Evolutionary conservation across 2,797 vertebrate genomes (phyloP), one percentile per base, ranked within the genome.

Genomic region (Artibeus jamaicensis): DNA sequence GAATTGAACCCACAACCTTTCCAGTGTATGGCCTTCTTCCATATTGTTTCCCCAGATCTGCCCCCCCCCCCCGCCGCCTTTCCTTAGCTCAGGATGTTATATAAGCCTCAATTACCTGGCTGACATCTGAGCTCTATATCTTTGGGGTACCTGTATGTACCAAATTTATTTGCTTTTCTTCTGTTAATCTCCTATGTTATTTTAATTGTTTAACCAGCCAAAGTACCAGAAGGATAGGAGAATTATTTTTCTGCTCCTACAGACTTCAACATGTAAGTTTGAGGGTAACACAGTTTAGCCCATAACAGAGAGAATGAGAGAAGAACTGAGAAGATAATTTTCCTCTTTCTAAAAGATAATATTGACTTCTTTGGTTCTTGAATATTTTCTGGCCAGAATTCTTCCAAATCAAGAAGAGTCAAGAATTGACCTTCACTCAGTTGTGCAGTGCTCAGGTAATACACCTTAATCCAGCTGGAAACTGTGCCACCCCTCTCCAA

Each of bases 371-470:
- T 67, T 32, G 37, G 42, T 88, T 19, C 73, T 82, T 76, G 50
- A 39, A 16, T 77, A 50, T 73, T 89, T 71, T 78, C 59, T 91
- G 42, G 42, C 34, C 11, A 68, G 67, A 68, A 34, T 9, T 24
- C 12, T 62, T 78, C 42, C 57, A 39, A 68, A 22, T 37, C 34
- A 48, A 22, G 19, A 11, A 18, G 26, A 79, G 34, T 68, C 0
- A 8, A 77, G 16, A 92, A 48, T 4, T 32, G 29, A 76, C 16
- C 37, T 19, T 65, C 32, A 26, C 26, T 81, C 8, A 6, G 5
- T 44, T 15, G 8, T 15, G 21, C 1, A 0, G 4, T 8, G 0
- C 2, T 77, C 3, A 19, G 4, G 11, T 11, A 3, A 6, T 15
- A 18, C 37, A 48, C 57, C 5, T 6, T 46, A n/a, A 3, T 22